phyloP scores from a whole-genome alignment of 2,113 vertebrate species.

The Laterallus jamaicensis region DNA sequence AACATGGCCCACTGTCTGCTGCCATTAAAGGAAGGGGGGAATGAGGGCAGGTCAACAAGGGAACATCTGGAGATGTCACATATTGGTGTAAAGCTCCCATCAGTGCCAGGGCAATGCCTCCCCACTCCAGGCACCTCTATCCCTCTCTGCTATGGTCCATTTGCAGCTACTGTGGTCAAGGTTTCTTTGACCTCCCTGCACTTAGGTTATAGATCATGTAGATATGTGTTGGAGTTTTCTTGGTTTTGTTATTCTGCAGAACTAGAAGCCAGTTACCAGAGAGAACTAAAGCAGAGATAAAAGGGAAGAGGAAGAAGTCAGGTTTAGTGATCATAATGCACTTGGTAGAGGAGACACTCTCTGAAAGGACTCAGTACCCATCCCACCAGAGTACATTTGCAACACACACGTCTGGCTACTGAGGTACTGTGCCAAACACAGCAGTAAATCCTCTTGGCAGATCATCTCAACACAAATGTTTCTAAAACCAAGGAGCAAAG shows the following conservation, averaged over 20 bases:
- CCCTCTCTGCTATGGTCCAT: neutral
- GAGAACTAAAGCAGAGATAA: neutral
- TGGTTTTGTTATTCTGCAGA: neutral
- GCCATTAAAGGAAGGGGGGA: neutral
- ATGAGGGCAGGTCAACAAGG: neutral
- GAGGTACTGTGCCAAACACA: neutral
- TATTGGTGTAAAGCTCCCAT: neutral
- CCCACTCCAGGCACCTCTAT: neutral
- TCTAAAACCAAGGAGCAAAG: neutral
- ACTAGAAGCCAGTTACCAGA: neutral
- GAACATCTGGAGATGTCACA: neutral
- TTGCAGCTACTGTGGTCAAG: conserved; percentile 6
- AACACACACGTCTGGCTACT: neutral
- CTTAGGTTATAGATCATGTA: neutral
- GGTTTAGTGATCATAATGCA: neutral
- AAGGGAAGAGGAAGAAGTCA: neutral
- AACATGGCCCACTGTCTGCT: neutral
- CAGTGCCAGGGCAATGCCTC: neutral
- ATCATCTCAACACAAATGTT: conserved; percentile 9
- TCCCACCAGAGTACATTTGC: neutral
- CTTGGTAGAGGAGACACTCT: neutral
- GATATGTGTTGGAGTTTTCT: neutral
- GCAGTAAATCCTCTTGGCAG: conserved; percentile 48
- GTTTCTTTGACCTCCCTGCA: neutral
- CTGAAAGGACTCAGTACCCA: conserved; percentile 16